These are phyloP conservation scores for Phalanger gymnotis DNA, from an alignment of 2,797 vertebrate species.

Conservation along the genomic window DNA sequence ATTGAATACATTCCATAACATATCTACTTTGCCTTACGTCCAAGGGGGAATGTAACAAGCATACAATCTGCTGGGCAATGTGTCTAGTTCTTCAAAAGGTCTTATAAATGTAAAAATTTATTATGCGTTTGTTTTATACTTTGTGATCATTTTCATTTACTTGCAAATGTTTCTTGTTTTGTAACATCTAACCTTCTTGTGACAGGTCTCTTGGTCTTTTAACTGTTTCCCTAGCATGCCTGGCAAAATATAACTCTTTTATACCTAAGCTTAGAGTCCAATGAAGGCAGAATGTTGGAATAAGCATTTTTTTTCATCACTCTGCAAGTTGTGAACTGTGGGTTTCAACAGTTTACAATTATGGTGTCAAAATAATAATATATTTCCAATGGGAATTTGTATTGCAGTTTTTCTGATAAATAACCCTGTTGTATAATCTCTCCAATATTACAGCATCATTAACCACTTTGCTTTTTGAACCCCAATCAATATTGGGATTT, in stretches of 20 bases:
- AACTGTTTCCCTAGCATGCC: not conserved
- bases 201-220: not conserved
- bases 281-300: constrained; percentile 11
- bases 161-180: not conserved
- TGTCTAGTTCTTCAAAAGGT: not conserved
- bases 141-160: not conserved
- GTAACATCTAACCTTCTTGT: not conserved
- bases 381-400: not conserved
- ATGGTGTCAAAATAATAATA: not conserved
- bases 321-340: not conserved
- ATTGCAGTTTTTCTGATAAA: not conserved
- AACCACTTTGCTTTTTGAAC: not conserved
- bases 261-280: not conserved
- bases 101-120: not conserved
- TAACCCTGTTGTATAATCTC: not conserved
- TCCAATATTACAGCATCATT: not conserved
- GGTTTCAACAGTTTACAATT: not conserved
- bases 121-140: not conserved
- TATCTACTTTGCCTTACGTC: not conserved
- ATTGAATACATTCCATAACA: not conserved
- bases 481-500: not conserved
- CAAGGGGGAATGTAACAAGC: not conserved
- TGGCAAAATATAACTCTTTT: not conserved
- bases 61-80: not conserved
- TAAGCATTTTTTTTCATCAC: constrained; percentile 17